A percentile compares a stretch with the other conserved stretches of the same genome.
These are phyloP conservation scores for Neodontobutis hainanensis DNA, from an alignment of 2,113 vertebrate species.

Conservation along the genomic window DNA sequence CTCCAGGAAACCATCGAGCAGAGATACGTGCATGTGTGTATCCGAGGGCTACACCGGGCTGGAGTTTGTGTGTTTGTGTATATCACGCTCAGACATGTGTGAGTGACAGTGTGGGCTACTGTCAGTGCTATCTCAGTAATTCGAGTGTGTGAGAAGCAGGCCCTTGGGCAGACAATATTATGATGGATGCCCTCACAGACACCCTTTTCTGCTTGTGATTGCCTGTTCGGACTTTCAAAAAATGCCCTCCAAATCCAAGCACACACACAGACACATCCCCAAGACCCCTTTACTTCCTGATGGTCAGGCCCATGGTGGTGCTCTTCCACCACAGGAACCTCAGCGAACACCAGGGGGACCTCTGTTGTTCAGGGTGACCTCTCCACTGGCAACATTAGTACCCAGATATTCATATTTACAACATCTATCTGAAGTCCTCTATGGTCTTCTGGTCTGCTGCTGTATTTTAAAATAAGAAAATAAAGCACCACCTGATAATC, in stretches of 20 bases:
- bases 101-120: conserved; percentile 67
- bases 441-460: conserved; percentile 7
- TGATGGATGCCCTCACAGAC: conserved; percentile 73
- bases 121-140: conserved; percentile 70
- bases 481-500: too few relatives aligned
- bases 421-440: conserved; percentile 33
- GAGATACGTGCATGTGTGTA: conserved; percentile 43
- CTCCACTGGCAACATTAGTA: conserved; percentile 71
- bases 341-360: conserved; percentile 48
- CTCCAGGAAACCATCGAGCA: conserved; percentile 52
- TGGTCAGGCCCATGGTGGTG: conserved; percentile 55
- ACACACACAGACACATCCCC: conserved; percentile 42
- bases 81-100: conserved; percentile 45
- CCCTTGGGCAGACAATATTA: conserved; percentile 70
- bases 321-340: conserved; percentile 53
- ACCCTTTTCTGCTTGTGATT: conserved; percentile 60
- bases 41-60: conserved; percentile 18
- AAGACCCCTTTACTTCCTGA: conserved; percentile 53
- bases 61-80: conserved; percentile 57
- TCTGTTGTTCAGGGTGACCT: conserved; percentile 63
- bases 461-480: conserved; percentile 36
- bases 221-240: conserved; percentile 60
- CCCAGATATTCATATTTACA: conserved; percentile 51
- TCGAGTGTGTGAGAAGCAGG: conserved; percentile 70
- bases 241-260: conserved; percentile 60